Evolutionary conservation across 2,888 invertebrate species (phyloP).

Genomic region (Cylloceria caligata): DNA sequence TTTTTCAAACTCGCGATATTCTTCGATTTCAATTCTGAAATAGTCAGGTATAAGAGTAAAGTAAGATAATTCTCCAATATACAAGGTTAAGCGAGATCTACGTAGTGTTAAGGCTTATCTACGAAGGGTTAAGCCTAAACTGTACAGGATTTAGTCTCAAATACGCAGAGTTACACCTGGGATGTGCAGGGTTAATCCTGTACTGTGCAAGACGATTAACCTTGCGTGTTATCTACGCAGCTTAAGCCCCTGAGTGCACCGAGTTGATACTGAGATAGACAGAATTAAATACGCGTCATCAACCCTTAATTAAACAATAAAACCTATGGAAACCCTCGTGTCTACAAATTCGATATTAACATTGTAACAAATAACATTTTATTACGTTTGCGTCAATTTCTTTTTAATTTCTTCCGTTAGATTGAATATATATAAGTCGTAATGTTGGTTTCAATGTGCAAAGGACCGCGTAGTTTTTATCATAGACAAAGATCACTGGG

Average conservation of each 20-base stretch:
- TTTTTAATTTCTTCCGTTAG: too few species aligned
- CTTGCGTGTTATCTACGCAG: constrained; percentile 18
- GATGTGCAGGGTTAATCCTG: constrained; percentile 4
- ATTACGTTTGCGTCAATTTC: too few species aligned
- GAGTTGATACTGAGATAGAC: background rate
- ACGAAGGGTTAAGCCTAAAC: background rate
- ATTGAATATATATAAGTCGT: background rate
- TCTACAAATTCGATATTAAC: too few species aligned
- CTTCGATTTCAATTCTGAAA: too few species aligned
- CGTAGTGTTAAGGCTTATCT: background rate
- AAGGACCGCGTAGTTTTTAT: background rate
- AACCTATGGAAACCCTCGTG: background rate
- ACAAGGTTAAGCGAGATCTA: constrained; percentile 3
- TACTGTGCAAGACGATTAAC: constrained; percentile 12
- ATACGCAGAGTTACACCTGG: constrained; percentile 18
- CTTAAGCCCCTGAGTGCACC: constrained; percentile 2
- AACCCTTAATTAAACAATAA: background rate
- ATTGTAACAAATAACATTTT: too few species aligned
- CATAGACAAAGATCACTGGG: background rate
- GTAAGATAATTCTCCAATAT: too few species aligned
- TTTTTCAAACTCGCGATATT: background rate
- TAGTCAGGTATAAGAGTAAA: too few species aligned
- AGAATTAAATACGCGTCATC: constrained; percentile 6
- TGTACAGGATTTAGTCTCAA: constrained; percentile 14
- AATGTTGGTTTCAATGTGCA: background rate